Evolutionary conservation across 2,113 vertebrate species (phyloP).

Genomic region (Prionailurus bengalensis): DNA sequence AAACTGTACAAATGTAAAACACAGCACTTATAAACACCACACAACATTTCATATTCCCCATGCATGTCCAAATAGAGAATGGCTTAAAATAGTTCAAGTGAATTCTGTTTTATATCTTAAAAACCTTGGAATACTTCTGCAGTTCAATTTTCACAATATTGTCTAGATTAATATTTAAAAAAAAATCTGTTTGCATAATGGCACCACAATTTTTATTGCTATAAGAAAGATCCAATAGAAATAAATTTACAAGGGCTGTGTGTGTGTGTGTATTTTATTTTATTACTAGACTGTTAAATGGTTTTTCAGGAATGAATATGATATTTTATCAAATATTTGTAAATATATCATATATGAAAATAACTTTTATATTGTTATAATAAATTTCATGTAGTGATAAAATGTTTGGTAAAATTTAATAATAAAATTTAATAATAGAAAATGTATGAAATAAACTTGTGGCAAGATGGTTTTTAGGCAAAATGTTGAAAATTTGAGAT

Average conservation of each 20-base stretch:
- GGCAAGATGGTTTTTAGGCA: neutral
- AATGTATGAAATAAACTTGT: neutral
- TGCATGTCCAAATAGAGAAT: neutral
- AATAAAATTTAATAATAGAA: slow-evolving; percentile 1
- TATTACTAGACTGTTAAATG: neutral
- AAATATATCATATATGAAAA: neutral
- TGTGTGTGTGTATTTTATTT: neutral
- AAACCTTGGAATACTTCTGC: neutral
- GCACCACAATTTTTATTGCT: neutral
- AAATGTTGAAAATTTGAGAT: neutral
- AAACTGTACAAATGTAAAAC: slow-evolving; percentile 7
- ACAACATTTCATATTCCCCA: neutral
- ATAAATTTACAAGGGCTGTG: neutral
- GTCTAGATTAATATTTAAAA: neutral
- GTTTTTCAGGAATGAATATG: neutral
- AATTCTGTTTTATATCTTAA: neutral
- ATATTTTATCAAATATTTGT: neutral
- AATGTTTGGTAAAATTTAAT: neutral
- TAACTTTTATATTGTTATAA: neutral
- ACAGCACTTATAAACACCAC: neutral
- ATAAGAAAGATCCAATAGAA: neutral
- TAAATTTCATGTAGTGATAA: neutral
- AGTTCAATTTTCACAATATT: neutral
- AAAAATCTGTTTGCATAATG: neutral
- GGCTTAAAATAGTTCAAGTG: neutral